phyloP scores from a whole-genome alignment of 92 coral and sea anemone species.

The Siderastrea siderea region DNA sequence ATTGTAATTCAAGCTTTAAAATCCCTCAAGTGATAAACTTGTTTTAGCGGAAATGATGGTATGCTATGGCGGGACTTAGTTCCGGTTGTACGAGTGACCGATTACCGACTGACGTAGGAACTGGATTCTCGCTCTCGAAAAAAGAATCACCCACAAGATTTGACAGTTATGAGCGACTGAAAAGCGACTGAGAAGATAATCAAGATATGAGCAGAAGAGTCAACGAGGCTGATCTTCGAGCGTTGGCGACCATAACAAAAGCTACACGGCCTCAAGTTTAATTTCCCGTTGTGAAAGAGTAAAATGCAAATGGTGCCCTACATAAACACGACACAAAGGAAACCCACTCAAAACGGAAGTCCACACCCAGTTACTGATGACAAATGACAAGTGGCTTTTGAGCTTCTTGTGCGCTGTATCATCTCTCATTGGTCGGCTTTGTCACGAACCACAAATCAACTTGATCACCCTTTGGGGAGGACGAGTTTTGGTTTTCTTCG shows the following conservation, averaged over 20 bases:
- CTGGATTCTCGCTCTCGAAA: slow-evolving; percentile 19
- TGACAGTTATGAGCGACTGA: slow-evolving; percentile 5
- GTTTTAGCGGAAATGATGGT: slow-evolving; percentile 89
- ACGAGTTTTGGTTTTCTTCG: slow-evolving; percentile 48
- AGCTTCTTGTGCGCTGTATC: slow-evolving; percentile 58
- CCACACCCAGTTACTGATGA: slow-evolving; percentile 94
- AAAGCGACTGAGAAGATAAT: slow-evolving; percentile 11
- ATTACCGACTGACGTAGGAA: slow-evolving; percentile 54
- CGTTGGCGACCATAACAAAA: slow-evolving; percentile 44
- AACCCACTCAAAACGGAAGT: slow-evolving; percentile 91
- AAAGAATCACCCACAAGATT: background rate
- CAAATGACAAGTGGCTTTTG: slow-evolving; percentile 86
- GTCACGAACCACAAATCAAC: slow-evolving; percentile 81
- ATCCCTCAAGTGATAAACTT: slow-evolving; percentile 88
- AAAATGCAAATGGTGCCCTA: slow-evolving; percentile 87
- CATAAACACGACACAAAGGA: slow-evolving; percentile 92
- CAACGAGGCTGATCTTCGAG: slow-evolving; percentile 9
- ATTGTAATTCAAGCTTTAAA: slow-evolving; percentile 93
- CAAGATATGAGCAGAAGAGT: background rate
- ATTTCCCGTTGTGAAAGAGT: slow-evolving; percentile 92
- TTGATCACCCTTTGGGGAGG: slow-evolving; percentile 85
- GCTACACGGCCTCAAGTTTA: slow-evolving; percentile 64
- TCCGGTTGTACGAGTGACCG: slow-evolving; percentile 84
- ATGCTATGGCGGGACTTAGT: slow-evolving; percentile 86
- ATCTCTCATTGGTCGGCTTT: slow-evolving; percentile 82